phyloP scores from a whole-genome alignment of 2,888 invertebrate genomes.

The Monoplex corrugatus region DNA sequence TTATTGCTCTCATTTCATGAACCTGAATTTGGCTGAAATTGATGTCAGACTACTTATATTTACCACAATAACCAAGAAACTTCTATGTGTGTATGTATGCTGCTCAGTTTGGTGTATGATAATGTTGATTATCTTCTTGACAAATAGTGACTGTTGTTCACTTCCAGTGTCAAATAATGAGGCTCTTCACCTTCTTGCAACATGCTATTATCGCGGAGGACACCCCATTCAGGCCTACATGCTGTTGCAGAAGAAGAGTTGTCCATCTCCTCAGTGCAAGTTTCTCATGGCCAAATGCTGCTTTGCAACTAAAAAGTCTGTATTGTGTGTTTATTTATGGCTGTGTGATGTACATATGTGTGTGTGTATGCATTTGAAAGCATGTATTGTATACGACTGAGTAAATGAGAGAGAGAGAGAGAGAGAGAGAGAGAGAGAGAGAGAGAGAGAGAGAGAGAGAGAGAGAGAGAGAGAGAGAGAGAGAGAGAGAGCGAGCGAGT shows the following conservation, averaged over 20 bases:
- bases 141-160: neutral
- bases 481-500: neutral
- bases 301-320: constrained; percentile 91
- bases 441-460: no score
- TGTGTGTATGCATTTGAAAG: no score
- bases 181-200: constrained; percentile 94
- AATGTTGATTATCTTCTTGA: neutral
- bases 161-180: constrained; percentile 94
- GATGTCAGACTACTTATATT: no score
- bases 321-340: constrained; percentile 19
- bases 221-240: constrained; percentile 93
- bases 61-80: neutral
- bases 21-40: no score
- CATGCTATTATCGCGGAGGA: constrained; percentile 96
- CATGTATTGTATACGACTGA: no score
- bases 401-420: no score
- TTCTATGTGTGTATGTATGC: neutral
- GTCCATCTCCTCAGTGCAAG: constrained; percentile 91
- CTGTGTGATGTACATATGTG: no score
- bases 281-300: constrained; percentile 96
- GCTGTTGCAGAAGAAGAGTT: constrained; percentile 90
- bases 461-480: neutral
- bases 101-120: neutral
- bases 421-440: no score
- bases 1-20: no score